Conservation (phyloP, 2,888 invertebrate genomes). For the Amphipoea lucens region DNA sequence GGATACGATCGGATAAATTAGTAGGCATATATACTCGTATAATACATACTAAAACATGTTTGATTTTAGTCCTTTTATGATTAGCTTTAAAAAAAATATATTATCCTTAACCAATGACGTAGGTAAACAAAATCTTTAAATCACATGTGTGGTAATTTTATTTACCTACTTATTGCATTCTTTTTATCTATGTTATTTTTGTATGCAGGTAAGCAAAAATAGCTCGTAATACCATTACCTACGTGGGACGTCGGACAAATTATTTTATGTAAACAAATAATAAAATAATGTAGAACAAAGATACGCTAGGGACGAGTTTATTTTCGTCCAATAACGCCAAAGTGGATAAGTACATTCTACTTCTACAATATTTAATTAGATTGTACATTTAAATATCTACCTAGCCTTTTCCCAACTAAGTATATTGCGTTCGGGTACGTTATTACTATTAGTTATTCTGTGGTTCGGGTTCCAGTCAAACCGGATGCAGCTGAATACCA, state of each 20-base stretch:
- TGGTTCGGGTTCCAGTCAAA: too few species aligned
- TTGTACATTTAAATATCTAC: neutral
- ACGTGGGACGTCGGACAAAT: neutral
- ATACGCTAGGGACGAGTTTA: conserved; percentile 13
- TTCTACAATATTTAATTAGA: conserved; percentile 11
- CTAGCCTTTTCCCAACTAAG: neutral
- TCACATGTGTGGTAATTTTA: neutral
- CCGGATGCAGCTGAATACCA: neutral
- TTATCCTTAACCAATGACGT: neutral
- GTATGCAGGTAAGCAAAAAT: neutral
- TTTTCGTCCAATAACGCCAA: conserved; percentile 2
- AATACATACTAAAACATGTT: neutral
- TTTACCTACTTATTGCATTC: neutral
- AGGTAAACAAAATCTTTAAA: neutral
- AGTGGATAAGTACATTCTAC: conserved; percentile 9
- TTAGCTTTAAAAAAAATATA: neutral
- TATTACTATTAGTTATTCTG: too few species aligned
- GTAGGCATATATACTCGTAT: neutral
- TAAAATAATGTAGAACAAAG: neutral
- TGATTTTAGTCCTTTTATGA: neutral
- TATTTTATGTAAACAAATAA: conserved; percentile 23
- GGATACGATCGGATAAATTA: conserved; percentile 1
- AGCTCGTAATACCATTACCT: conserved; percentile 4
- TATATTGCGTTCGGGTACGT: neutral
- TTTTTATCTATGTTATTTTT: neutral